Evolutionary conservation across 2,888 invertebrate genomes (phyloP), one percentile per base, ranked within the genome.

Genomic region (Sesia apiformis): DNA sequence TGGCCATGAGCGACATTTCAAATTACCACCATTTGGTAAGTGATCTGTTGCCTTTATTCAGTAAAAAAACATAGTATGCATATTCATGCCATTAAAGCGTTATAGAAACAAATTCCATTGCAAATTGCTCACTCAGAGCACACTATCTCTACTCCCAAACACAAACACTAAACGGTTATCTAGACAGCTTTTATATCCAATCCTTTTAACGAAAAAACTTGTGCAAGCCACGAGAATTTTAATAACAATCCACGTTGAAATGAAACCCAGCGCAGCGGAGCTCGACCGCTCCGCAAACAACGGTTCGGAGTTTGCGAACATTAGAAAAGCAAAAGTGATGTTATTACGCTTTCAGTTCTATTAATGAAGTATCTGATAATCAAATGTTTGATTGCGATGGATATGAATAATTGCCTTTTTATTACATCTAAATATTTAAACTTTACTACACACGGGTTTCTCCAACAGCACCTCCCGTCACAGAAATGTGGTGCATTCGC

Each of bases 131-230:
- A 46, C 46, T 46, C n/a, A 8, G 23, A 23, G 23, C 23, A 23
- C 23, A 23, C 23, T 23, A 23, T 23, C 23, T 23, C 23, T 23
- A 23, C 23, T 23, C 23, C 4, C 46, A 46, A 46, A 46, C 46
- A 46, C 46, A 23, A 46, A 23, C 46, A 23, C 46, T 46, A 46
- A 46, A 46, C 46, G 46, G 8, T 46, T 46, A 46, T 46, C 46
- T 46, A 46, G 46, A 40, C 39, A 39, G 40, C 40, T 52, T 56
- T 57, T 59, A 57, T 60, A 65, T 66, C 67, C 76, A 76, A 76
- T 77, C 72, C 78, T 78, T 80, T 79, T 69, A 74, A 62, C 69
- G 68, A 67, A 69, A 75, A 74, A 78, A 74, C 70, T 74, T 69
- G 61, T 64, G 66, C 67, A 60, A 69, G 72, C 73, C 70, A 68